Conservation (phyloP, 2,888 invertebrate genomes). For the Drosophila hamatofila region DNA sequence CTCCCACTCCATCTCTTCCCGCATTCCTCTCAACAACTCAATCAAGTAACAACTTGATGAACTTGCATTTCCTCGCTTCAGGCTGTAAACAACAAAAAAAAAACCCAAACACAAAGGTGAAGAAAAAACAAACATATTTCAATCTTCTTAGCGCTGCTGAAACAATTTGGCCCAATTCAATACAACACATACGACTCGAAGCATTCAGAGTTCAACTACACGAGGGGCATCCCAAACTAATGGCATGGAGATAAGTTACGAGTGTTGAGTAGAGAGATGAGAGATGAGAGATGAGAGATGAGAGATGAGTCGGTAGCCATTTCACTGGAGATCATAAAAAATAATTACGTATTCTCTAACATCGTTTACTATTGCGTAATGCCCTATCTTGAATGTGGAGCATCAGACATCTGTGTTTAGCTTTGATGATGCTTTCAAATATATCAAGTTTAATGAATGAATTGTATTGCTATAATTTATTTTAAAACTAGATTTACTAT, state of each 20-base stretch:
- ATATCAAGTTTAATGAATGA: background rate
- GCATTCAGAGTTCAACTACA: conserved; percentile 62
- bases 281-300: conserved; percentile 20
- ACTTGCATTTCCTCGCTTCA: conserved; percentile 53
- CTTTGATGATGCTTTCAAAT: background rate
- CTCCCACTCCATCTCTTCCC: background rate
- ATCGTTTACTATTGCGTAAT: conserved; percentile 45
- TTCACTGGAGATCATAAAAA: conserved; percentile 73
- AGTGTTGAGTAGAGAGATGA: conserved; percentile 19
- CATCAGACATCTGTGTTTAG: too few relatives aligned
- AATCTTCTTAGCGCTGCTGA: conserved; percentile 58
- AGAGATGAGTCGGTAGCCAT: conserved; percentile 60
- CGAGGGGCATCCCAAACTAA: conserved; percentile 52
- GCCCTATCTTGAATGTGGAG: conserved; percentile 18
- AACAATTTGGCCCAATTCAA: conserved; percentile 74
- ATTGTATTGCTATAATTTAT: background rate
- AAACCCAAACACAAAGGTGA: background rate
- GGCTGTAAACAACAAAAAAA: conserved; percentile 15
- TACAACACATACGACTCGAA: conserved; percentile 46
- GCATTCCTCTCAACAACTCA: conserved; percentile 47
- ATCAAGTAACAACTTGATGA: conserved; percentile 54
- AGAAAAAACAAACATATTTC: conserved; percentile 34
- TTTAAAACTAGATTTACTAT: too few relatives aligned
- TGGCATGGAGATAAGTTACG: conserved; percentile 45
- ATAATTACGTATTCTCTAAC: conserved; percentile 68